Evolutionary conservation across 1,140 invertebrate species (phyloP), one percentile per base, ranked within the genome.

Genomic region (Drosophila ohnishii): DNA sequence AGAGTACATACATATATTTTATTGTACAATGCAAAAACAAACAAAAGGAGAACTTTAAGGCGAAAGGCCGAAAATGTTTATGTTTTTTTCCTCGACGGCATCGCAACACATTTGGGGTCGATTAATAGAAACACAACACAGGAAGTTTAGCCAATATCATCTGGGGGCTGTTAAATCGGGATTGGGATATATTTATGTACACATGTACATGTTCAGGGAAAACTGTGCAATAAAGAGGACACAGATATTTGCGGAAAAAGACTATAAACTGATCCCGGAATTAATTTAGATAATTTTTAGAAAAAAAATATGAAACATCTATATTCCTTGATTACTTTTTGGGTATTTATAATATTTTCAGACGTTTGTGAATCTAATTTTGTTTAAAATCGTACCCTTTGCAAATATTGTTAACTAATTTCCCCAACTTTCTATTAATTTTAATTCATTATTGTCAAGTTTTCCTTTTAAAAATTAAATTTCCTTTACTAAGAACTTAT

Each of bases 71-170:
- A 28, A 57, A 84, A 74, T 86, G 75, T 87, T 86, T 87, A 71
- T 86, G 60, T 80, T 75, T 78, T 72, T 22, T 45, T 14, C 48
- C 35, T 13, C 32, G 39, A 69, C 45, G 64, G 64, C 67, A 56
- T 37, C 63, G 40, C 63, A 71, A 74, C 77, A 85, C 73, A 76
- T 79, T 71, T 81, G 70, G 61, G 78, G 67, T 69, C 83, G 70
- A 83, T 86, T 78, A 87, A 86, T 79, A 56, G 80, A 73, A 66
- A 65, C 65, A 63, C 70, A 66, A 65, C 65, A 63, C 70, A 86
- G 82, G 82, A 86, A 86, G 75, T 80, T 66, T 66, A 74, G 75
- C 60, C 76, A 73, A 73, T 69, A 58, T 42, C 39, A 55, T 55
- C 51, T 25, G 34, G 67, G 63, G 61, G 48, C 35, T 40, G 28